Percentiles rank a stretch among this genome's conserved stretches.
Evolutionary conservation across 2,797 vertebrate species (phyloP).

Genomic region (Syncerus caffer): DNA sequence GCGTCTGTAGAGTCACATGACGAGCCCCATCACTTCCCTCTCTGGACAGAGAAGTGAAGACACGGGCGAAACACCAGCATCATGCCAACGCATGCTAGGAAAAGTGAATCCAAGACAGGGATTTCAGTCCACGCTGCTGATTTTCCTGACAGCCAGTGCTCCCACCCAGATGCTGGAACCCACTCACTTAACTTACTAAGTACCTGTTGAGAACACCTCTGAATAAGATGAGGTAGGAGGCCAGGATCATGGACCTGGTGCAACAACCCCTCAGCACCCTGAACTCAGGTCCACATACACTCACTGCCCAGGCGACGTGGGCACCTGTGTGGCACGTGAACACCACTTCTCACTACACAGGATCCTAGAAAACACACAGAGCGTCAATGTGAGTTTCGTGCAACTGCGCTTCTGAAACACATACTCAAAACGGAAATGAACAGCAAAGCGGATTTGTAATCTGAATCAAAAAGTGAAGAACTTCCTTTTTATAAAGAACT

Average conservation of each 20-base stretch:
- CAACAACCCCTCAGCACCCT: not conserved
- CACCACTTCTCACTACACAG: fast-evolving
- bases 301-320: fast-evolving
- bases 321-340: fast-evolving
- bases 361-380: not conserved
- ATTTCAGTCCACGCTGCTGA: fast-evolving
- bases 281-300: fast-evolving
- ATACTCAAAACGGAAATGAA: not conserved
- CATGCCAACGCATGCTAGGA: fast-evolving
- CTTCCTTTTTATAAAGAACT: not conserved
- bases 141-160: fast-evolving
- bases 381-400: not conserved
- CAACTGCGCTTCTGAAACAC: not conserved
- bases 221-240: not conserved
- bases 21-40: too few relatives aligned
- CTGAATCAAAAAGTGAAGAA: not conserved
- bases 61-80: fast-evolving
- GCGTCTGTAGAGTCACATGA: fast-evolving
- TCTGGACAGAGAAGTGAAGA: fast-evolving
- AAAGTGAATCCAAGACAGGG: fast-evolving
- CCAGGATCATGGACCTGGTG: not conserved
- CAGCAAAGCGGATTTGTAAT: not conserved
- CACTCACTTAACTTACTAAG: not conserved
- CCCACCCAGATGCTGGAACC: not conserved
- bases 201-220: not conserved